These are phyloP conservation scores for Tetranychus piercei DNA, from an alignment of 2,888 invertebrate species.

Conservation along the genomic window DNA sequence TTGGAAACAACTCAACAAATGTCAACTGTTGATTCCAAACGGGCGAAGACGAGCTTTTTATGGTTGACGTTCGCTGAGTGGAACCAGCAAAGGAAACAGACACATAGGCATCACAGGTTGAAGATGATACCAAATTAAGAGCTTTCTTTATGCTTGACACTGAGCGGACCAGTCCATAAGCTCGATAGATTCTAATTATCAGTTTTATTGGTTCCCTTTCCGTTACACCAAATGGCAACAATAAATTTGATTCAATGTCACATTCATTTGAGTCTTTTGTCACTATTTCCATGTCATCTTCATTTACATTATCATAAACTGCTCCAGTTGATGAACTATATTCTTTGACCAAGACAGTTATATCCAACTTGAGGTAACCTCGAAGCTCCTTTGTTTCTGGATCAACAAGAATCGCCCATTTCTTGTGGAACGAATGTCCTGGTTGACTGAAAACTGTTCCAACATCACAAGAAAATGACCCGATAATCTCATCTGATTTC, in stretches of 20 bases:
- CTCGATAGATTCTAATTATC: conserved; percentile 59
- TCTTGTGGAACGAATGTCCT: conserved; percentile 82
- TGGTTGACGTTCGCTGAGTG: conserved; percentile 59
- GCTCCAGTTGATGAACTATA: not conserved
- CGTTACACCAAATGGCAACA: conserved; percentile 69
- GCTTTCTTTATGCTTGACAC: conserved; percentile 73
- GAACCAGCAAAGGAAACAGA: conserved; percentile 74
- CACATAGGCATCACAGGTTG: conserved; percentile 69
- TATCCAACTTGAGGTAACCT: conserved; percentile 76
- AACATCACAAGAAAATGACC: conserved; percentile 65
- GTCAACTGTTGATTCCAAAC: conserved; percentile 78
- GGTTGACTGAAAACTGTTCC: conserved; percentile 62
- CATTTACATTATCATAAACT: not conserved
- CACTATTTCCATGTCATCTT: not conserved
- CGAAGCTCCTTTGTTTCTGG: conserved; percentile 75
- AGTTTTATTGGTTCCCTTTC: conserved; percentile 67
- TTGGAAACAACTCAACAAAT: conserved; percentile 84
- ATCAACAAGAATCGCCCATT: conserved; percentile 76
- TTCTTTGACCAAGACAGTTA: conserved; percentile 64
- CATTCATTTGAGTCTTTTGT: no score
- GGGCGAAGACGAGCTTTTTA: conserved; percentile 60
- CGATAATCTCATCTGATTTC: conserved; percentile 63
- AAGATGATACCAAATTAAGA: conserved; percentile 53
- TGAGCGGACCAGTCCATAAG: conserved; percentile 74
- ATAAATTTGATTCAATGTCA: conserved; percentile 38